A percentile compares a stretch with the other conserved stretches of the same genome.
These are phyloP conservation scores for Therioaphis trifolii DNA, from an alignment of 2,888 invertebrate species.

Conservation along the genomic window DNA sequence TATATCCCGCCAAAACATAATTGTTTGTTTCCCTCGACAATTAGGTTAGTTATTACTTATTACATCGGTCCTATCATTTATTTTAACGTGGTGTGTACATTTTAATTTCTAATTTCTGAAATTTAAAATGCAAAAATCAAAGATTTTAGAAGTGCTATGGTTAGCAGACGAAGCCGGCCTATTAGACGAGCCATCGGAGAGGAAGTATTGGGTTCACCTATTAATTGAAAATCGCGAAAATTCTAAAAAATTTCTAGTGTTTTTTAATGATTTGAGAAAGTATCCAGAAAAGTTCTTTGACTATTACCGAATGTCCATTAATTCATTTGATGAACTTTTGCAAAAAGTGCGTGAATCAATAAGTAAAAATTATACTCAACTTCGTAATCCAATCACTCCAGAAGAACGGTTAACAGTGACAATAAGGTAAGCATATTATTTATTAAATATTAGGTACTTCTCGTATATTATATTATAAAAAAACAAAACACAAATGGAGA, in stretches of 20 bases:
- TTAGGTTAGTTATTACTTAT: not conserved
- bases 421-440: not conserved
- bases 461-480: not conserved
- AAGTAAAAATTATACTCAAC: constrained; percentile 3
- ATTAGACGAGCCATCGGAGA: too few relatives aligned
- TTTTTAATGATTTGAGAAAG: not conserved
- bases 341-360: not conserved
- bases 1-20: constrained; percentile 12
- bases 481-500: not conserved
- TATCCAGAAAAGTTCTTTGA: not conserved
- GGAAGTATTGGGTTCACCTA: too few relatives aligned
- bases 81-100: not conserved
- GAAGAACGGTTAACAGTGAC: not conserved
- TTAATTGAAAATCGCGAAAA: not conserved
- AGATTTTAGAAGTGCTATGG: too few relatives aligned
- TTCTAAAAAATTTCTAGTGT: not conserved
- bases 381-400: not conserved
- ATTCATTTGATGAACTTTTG: constrained; percentile 7
- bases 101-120: too few relatives aligned
- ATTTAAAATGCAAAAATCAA: too few relatives aligned
- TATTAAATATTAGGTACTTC: not conserved
- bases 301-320: not conserved
- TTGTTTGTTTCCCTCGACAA: not conserved
- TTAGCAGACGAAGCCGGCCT: too few relatives aligned
- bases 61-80: constrained; percentile 1